These are phyloP conservation scores for Lepidonotus clava DNA, from an alignment of 2,888 invertebrate genomes.

Conservation along the genomic window DNA sequence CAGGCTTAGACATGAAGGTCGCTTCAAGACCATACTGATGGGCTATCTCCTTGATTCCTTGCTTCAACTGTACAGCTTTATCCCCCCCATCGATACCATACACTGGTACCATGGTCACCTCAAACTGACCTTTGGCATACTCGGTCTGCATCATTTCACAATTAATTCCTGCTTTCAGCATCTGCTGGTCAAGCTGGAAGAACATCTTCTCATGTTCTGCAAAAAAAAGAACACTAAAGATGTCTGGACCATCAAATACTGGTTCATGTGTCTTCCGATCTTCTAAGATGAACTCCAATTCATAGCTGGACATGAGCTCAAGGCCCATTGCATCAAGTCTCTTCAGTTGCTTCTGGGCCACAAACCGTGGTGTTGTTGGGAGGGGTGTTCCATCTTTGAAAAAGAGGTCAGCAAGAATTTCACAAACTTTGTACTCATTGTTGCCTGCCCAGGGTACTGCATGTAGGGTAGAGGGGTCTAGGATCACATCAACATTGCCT, in stretches of 20 bases:
- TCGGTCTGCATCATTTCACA: conserved; percentile 38
- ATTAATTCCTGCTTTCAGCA: conserved; percentile 40
- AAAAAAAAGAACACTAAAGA: not conserved
- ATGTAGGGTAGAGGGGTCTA: not conserved
- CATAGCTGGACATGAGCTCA: conserved; percentile 36
- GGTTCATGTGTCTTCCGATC: conserved; percentile 31
- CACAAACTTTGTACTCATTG: conserved; percentile 27
- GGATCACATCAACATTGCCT: conserved; percentile 11
- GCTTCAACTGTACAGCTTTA: conserved; percentile 49
- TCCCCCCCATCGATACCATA: conserved; percentile 55
- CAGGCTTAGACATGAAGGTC: conserved; percentile 56
- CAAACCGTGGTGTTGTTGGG: not conserved
- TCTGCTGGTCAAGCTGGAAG: conserved; percentile 25
- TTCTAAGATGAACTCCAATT: conserved; percentile 7
- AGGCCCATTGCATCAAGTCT: not conserved
- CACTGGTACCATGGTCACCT: conserved; percentile 38
- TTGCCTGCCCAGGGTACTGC: conserved; percentile 26
- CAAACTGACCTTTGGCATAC: conserved; percentile 54
- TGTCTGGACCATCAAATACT: conserved; percentile 37
- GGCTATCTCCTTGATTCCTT: conserved; percentile 58
- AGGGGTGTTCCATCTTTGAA: not conserved
- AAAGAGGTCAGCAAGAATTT: not conserved
- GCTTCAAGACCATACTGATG: conserved; percentile 32
- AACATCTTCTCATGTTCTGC: conserved; percentile 36
- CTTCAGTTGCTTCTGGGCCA: not conserved